Evolutionary conservation across 2,113 vertebrate genomes (phyloP).

Genomic region (Eulemur macaco): DNA sequence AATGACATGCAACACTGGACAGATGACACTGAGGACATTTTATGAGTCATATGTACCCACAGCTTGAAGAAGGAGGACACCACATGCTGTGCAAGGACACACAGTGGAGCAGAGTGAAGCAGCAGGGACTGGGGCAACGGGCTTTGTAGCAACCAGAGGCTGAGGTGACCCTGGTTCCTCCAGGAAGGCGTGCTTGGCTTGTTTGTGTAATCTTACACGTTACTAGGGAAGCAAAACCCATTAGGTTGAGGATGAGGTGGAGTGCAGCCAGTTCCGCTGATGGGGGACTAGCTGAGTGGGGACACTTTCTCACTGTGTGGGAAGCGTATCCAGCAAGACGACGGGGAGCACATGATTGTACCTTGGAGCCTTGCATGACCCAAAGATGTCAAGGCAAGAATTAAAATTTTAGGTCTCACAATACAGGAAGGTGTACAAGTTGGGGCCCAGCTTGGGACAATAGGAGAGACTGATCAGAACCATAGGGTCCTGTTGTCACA

Average conservation of each 20-base stretch:
- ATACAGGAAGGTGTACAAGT: accelerated
- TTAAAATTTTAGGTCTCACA: background rate
- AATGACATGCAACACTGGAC: background rate
- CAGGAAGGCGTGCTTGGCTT: background rate
- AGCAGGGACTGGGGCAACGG: background rate
- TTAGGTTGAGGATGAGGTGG: background rate
- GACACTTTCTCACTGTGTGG: accelerated
- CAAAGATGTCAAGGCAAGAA: background rate
- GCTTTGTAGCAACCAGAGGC: background rate
- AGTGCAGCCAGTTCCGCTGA: background rate
- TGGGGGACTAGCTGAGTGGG: background rate
- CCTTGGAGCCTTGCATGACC: background rate
- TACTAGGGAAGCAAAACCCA: background rate
- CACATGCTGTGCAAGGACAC: accelerated
- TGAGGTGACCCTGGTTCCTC: background rate
- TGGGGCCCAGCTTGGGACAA: background rate
- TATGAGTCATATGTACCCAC: background rate
- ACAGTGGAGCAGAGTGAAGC: background rate
- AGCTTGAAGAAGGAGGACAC: background rate
- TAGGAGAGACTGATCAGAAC: background rate
- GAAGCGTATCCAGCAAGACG: background rate
- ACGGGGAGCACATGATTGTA: background rate
- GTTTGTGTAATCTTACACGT: background rate
- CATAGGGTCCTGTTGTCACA: background rate
- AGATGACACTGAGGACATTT: background rate